These are phyloP conservation scores for Limanda limanda DNA, from an alignment of 2,113 vertebrate species.

Conservation along the genomic window DNA sequence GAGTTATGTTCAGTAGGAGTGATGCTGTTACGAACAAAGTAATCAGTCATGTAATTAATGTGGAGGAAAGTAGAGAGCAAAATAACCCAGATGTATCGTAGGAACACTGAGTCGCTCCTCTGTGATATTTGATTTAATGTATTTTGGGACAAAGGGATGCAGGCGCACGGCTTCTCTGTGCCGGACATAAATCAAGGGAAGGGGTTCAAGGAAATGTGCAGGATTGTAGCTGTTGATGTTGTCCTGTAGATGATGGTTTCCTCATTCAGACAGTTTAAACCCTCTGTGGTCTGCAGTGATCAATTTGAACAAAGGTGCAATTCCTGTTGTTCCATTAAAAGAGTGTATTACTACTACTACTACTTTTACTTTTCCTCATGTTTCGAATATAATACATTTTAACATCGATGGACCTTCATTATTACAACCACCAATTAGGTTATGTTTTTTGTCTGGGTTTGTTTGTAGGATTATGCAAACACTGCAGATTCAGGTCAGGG, in stretches of 20 bases:
- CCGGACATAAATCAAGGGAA: constrained; percentile 65
- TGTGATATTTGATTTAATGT: constrained; percentile 79
- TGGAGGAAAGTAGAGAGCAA: constrained; percentile 74
- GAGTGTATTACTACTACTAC: too few species aligned
- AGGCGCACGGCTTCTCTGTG: constrained; percentile 44
- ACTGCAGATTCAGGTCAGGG: too few species aligned
- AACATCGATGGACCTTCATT: too few species aligned
- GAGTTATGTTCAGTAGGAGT: constrained; percentile 61
- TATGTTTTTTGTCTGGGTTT: too few species aligned
- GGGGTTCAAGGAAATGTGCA: constrained; percentile 30
- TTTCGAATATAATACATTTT: too few species aligned
- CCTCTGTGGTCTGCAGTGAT: constrained; percentile 7
- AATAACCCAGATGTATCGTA: constrained; percentile 76
- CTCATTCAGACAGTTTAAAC: not conserved
- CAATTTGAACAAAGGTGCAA: not conserved
- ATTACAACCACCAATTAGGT: too few species aligned
- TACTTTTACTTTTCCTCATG: too few species aligned
- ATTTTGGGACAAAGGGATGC: constrained; percentile 51
- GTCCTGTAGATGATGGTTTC: constrained; percentile 9
- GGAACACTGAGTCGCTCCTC: constrained; percentile 70
- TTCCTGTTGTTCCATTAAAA: not conserved
- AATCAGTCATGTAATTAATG: constrained; percentile 86
- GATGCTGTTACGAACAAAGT: constrained; percentile 77
- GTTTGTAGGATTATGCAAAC: too few species aligned
- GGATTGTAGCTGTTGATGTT: constrained; percentile 13